Base-by-base conservation (phyloP, 2,888 invertebrate species). In the Drosophila incognita region DNA sequence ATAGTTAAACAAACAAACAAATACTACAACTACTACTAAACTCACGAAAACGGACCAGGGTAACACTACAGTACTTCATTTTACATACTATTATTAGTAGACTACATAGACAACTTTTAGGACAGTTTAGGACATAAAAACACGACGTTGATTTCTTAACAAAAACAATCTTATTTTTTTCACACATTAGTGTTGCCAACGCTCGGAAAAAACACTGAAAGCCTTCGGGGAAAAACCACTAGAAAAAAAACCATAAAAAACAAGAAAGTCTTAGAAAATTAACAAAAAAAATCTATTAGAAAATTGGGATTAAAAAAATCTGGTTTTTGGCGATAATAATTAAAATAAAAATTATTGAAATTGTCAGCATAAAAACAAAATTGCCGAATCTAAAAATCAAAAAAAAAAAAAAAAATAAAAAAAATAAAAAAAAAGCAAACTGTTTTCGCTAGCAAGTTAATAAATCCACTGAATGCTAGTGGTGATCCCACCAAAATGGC, bases 41-140 rank as follows among this genome's bases (percentile, higher is more conserved):
- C 68, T 59, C 65, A 78, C 46, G 21, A 68, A 33, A 82, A 87
- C 79, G 83, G 76, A 87, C 88, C 83, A 76, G 79, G 76, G 79
- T 77, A 79, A 79, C 62, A 70, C 79, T 57, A 73, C 58, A 62
- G 61, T 59, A 62, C 74, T 78, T 73, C 40, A 72, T 63, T 82
- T 82, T 69, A 74, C 66, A 65, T 58, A 70, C 49, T 48, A 48
- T 38, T 56, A 38, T 42, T 42, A 57, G 57, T 86, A 81, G 62
- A 54, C 31, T 70, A 64, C 48, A 81, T 71, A 71, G 69, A 87
- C 68, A 82, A 51, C 40, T 57, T 51, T 62, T 56, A 51, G 62
- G 70, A 70, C 76, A 61, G 52, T 52, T 58, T 69, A 59, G 59
- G 75, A 75, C 76, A 52, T 57, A 64, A 69, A 33, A n/a, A 61